Percentiles rank a stretch among this genome's conserved stretches.
Evolutionary conservation across 64 coral and sea anemone species (phyloP).

Genomic region (Stichodactyla helianthus): DNA sequence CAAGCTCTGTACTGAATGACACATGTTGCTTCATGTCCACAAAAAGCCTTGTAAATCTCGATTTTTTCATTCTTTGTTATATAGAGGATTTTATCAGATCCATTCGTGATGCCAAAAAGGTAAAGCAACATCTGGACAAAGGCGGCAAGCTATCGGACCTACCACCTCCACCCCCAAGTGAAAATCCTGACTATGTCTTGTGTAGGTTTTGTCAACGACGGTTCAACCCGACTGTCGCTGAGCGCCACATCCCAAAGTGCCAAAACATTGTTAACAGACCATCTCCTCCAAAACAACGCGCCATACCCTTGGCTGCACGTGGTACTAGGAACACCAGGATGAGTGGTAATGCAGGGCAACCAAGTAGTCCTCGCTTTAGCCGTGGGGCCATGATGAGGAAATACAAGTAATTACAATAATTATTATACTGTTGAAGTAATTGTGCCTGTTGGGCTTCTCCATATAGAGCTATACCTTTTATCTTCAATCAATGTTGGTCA

Average conservation of each 20-base stretch:
- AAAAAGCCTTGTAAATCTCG: no score
- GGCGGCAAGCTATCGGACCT: constrained; percentile 89
- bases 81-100: constrained; percentile 90
- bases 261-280: constrained; percentile 78
- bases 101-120: constrained; percentile 88
- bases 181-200: constrained; percentile 92
- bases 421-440: background rate
- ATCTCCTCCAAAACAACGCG: constrained; percentile 75
- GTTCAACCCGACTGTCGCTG: constrained; percentile 83
- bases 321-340: background rate
- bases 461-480: no score
- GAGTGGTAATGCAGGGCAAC: background rate
- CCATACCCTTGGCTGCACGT: constrained; percentile 21
- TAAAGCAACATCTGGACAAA: constrained; percentile 74
- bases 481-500: no score
- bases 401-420: background rate
- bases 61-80: background rate
- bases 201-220: constrained; percentile 83
- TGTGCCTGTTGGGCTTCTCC: background rate
- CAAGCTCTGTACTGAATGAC: no score
- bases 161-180: constrained; percentile 84
- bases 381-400: constrained; percentile 29
- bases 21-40: no score
- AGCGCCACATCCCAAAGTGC: constrained; percentile 95
- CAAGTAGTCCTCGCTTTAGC: constrained; percentile 8